phyloP scores from a whole-genome alignment of 1,140 invertebrate genomes.

The Aphidius ervi region DNA sequence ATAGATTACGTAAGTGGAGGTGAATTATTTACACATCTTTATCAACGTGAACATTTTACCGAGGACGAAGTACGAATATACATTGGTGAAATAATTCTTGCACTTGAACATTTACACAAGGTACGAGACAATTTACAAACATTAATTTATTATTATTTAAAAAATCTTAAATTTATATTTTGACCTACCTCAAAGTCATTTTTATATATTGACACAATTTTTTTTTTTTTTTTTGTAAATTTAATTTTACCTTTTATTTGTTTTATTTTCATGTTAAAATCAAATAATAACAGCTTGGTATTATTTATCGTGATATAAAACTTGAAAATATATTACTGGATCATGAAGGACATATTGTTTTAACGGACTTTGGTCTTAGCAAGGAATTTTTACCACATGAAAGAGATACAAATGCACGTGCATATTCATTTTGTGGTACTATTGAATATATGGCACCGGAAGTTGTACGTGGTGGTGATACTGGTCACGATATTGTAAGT shows the following conservation, averaged over 20 bases:
- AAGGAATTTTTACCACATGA: conserved; percentile 78
- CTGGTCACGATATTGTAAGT: conserved; percentile 87
- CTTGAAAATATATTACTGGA: conserved; percentile 89
- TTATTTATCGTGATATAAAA: conserved; percentile 96
- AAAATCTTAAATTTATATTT: no score
- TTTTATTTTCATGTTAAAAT: conserved; percentile 24
- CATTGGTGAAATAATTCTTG: conserved; percentile 87
- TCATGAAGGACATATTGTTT: conserved; percentile 81
- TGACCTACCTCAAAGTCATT: neutral
- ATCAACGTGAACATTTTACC: conserved; percentile 80
- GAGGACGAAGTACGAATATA: conserved; percentile 83
- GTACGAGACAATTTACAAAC: conserved; percentile 46
- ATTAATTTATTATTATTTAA: no score
- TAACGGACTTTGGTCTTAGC: conserved; percentile 89
- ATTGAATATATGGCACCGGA: conserved; percentile 97
- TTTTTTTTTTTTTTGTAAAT: neutral
- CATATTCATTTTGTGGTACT: conserved; percentile 97
- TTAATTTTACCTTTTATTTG: conserved; percentile 12
- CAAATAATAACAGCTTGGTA: conserved; percentile 67
- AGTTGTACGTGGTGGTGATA: conserved; percentile 75
- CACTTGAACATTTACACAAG: conserved; percentile 86
- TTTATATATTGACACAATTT: neutral
- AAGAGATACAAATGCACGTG: conserved; percentile 57
- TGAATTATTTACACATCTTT: conserved; percentile 89
- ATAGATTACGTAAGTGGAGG: conserved; percentile 91